A percentile compares a stretch with the other conserved stretches of the same genome.
These are phyloP conservation scores for Gavia stellata DNA, from an alignment of 2,113 vertebrate genomes.

Conservation along the genomic window DNA sequence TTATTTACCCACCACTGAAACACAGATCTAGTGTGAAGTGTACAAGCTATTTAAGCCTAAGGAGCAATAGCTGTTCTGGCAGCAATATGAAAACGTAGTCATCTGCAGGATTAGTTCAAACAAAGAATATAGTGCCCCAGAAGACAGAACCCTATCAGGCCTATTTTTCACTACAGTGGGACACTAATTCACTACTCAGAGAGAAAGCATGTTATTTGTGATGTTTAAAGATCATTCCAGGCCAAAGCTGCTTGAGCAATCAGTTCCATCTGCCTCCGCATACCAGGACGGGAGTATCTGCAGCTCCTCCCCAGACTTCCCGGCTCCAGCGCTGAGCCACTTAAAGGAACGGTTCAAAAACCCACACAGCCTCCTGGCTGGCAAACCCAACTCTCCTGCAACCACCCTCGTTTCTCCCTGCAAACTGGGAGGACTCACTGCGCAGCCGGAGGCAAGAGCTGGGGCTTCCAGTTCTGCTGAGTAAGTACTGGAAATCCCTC, in stretches of 20 bases:
- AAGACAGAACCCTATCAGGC: not conserved
- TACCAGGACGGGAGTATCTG: not conserved
- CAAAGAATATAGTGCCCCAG: not conserved
- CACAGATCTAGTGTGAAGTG: not conserved
- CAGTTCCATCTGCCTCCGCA: not conserved
- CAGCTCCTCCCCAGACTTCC: not conserved
- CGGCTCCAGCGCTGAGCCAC: not conserved
- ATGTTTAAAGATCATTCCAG: not conserved
- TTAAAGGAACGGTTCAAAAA: not conserved
- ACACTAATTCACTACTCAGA: not conserved
- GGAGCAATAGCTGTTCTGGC: not conserved
- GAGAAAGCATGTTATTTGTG: not conserved
- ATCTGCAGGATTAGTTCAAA: not conserved
- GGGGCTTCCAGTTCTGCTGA: not conserved
- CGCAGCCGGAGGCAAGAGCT: not conserved
- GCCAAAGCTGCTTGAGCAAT: conserved; percentile 12
- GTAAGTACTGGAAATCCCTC: not conserved
- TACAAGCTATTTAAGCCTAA: not conserved
- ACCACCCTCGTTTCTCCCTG: not conserved
- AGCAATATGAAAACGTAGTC: not conserved
- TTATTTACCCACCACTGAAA: not conserved
- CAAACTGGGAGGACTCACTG: not conserved
- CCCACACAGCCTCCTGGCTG: not conserved
- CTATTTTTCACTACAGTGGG: not conserved
- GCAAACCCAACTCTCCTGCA: not conserved